Percentiles rank a stretch among this genome's conserved stretches.
phyloP scores from a whole-genome alignment of 2,888 invertebrate genomes.

The Andrena hattorfiana region DNA sequence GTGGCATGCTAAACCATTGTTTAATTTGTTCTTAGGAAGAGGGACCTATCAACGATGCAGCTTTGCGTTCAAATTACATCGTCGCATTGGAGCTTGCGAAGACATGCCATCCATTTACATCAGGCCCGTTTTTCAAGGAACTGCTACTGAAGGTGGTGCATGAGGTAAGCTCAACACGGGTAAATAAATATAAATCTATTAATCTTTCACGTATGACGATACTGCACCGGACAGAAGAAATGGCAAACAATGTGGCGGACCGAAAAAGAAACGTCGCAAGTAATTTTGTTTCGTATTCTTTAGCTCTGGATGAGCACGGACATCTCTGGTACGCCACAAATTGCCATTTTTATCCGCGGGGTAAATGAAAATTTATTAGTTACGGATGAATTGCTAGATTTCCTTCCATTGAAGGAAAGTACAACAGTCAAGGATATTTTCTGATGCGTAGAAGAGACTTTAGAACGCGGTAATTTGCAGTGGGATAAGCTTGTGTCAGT shows the following conservation, averaged over 20 bases:
- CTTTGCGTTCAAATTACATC: too few species aligned
- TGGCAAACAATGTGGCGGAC: background rate
- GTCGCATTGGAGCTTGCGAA: too few species aligned
- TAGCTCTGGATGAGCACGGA: constrained; percentile 29
- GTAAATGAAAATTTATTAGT: constrained; percentile 16
- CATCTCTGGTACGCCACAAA: constrained; percentile 14
- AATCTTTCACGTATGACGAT: too few species aligned
- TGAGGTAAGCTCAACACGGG: too few species aligned
- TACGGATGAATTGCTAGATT: constrained; percentile 28
- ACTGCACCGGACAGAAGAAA: background rate
- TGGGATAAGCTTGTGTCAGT: constrained; percentile 7
- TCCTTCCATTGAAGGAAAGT: background rate
- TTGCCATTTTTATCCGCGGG: constrained; percentile 31
- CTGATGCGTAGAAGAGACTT: background rate
- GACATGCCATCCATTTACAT: too few species aligned
- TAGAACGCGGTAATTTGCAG: background rate
- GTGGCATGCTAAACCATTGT: too few species aligned
- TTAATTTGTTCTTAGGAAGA: too few species aligned
- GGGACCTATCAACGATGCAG: too few species aligned
- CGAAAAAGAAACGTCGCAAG: background rate
- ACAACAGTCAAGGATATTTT: constrained; percentile 20
- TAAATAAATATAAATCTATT: too few species aligned
- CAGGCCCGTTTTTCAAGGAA: too few species aligned
- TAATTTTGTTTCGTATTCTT: too few species aligned
- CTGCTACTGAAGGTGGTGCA: too few species aligned